Evolutionary conservation across 2,113 vertebrate genomes (phyloP).

Genomic region (Capreolus pygargus): DNA sequence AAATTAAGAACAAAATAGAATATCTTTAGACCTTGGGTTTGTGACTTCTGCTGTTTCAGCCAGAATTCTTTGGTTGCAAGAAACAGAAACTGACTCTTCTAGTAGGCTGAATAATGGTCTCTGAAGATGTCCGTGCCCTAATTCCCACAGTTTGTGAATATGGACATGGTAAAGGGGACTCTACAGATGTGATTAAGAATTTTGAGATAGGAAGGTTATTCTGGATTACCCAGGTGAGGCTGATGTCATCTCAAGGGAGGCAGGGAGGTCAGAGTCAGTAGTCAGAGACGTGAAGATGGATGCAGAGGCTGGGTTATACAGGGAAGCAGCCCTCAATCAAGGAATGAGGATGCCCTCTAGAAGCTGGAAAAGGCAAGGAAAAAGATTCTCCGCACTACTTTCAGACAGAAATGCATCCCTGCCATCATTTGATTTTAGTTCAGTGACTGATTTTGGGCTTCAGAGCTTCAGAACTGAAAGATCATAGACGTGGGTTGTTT

Average conservation of each 20-base stretch:
- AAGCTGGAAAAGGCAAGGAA: neutral
- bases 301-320: neutral
- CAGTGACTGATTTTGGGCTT: neutral
- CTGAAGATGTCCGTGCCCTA: neutral
- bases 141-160: neutral
- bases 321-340: too few species aligned
- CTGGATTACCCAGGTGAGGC: neutral
- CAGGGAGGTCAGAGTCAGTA: neutral
- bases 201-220: neutral
- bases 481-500: neutral
- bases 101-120: neutral
- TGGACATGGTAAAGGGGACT: neutral
- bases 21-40: neutral
- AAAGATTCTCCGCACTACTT: fast-evolving
- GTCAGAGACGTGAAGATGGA: neutral
- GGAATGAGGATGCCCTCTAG: neutral
- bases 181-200: neutral
- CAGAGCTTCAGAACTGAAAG: neutral
- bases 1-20: neutral
- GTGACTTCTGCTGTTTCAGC: neutral
- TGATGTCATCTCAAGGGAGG: neutral
- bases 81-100: neutral
- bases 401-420: neutral
- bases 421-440: neutral
- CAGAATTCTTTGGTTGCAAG: neutral